Evolutionary conservation across 2,797 vertebrate genomes (phyloP).

Genomic region (Cossypha heuglini): DNA sequence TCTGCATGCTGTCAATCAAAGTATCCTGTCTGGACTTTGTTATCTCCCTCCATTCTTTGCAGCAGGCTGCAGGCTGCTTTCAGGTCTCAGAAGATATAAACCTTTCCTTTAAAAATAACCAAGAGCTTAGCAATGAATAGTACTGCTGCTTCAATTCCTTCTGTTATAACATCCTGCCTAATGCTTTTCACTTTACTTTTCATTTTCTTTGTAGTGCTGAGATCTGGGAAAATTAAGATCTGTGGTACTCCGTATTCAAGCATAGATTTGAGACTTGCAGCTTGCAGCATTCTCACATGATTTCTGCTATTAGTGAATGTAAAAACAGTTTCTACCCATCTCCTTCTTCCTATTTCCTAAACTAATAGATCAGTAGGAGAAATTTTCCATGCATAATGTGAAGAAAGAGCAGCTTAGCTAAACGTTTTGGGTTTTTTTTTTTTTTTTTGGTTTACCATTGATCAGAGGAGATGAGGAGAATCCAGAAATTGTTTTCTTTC

Average conservation of each 20-base stretch:
- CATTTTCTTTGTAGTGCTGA: conserved; percentile 50
- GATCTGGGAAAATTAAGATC: conserved; percentile 57
- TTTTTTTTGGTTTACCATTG: conserved; percentile 18
- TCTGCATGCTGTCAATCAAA: conserved; percentile 33
- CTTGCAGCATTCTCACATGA: conserved; percentile 36
- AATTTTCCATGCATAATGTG: conserved; percentile 16
- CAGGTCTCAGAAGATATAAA: conserved; percentile 49
- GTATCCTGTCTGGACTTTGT: conserved; percentile 31
- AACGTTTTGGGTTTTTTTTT: background rate
- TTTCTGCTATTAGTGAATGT: conserved; percentile 37
- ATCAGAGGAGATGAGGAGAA: background rate
- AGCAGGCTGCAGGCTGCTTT: conserved; percentile 47
- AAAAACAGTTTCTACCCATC: conserved; percentile 30
- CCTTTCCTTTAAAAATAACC: conserved; percentile 59
- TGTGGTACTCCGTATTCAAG: conserved; percentile 25
- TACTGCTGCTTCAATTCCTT: conserved; percentile 54
- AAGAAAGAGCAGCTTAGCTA: conserved; percentile 23
- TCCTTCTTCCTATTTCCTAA: conserved; percentile 26
- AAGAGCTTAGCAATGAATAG: conserved; percentile 59
- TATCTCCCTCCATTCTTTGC: conserved; percentile 48
- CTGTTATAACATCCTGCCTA: conserved; percentile 35
- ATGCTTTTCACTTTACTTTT: conserved; percentile 56
- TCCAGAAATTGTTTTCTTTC: background rate
- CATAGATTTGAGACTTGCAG: conserved; percentile 28
- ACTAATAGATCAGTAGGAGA: conserved; percentile 35